Conservation (phyloP, 2,113 vertebrate species). For the Podilymbus podiceps region DNA sequence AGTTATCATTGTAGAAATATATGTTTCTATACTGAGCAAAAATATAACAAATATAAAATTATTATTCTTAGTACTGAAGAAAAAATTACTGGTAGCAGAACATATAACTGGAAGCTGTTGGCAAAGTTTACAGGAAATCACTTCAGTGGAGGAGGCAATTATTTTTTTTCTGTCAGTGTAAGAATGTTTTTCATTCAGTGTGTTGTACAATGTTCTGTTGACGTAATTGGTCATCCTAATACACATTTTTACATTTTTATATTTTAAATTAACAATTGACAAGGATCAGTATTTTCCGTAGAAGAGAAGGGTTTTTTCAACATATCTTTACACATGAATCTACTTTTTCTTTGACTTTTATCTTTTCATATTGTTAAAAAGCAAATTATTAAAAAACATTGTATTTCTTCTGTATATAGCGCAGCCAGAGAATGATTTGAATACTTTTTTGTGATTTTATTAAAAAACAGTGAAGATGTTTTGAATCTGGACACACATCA, state of each 20-base stretch:
- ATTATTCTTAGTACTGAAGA: neutral
- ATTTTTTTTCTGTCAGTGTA: neutral
- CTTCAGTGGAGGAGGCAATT: neutral
- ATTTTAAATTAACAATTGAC: neutral
- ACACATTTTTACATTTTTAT: neutral
- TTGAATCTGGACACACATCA: neutral
- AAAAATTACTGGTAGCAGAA: neutral
- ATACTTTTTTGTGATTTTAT: neutral
- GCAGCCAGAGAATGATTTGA: neutral
- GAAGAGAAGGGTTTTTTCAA: neutral
- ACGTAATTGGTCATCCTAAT: neutral
- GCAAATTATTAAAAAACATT: neutral
- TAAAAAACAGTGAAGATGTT: neutral
- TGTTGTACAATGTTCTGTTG: neutral
- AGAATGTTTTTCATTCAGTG: neutral
- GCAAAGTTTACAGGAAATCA: neutral
- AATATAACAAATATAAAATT: neutral
- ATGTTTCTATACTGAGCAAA: neutral
- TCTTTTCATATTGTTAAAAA: neutral
- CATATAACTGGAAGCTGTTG: neutral
- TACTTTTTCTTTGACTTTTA: neutral
- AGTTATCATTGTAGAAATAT: neutral
- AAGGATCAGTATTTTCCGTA: neutral
- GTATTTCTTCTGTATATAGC: neutral
- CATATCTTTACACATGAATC: neutral